These are phyloP conservation scores for Gambelia wislizenii DNA, from an alignment of 2,797 vertebrate species.

Conservation along the genomic window DNA sequence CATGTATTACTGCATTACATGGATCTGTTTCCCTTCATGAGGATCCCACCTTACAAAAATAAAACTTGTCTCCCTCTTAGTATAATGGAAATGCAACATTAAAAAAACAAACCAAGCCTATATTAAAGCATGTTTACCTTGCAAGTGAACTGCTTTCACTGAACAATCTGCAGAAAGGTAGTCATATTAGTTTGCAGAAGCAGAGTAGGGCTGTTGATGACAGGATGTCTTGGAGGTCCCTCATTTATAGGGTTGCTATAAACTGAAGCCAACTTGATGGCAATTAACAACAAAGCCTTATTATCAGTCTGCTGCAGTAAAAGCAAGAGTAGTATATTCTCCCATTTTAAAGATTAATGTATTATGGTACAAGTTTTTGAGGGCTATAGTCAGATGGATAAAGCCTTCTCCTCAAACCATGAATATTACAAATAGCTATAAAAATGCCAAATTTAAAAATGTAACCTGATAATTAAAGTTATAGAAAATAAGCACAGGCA, in stretches of 20 bases:
- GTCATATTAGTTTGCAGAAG: background rate
- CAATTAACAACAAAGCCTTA: too few species aligned
- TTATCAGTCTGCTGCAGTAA: background rate
- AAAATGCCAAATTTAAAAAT: background rate
- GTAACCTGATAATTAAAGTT: background rate
- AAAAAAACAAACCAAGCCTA: background rate
- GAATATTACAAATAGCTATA: background rate
- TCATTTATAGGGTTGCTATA: too few species aligned
- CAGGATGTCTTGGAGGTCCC: too few species aligned
- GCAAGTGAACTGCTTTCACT: background rate
- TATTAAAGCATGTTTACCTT: background rate
- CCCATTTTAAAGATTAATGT: background rate
- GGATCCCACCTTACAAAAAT: background rate
- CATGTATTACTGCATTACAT: background rate
- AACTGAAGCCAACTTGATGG: too few species aligned
- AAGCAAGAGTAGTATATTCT: background rate
- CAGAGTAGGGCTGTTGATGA: too few species aligned
- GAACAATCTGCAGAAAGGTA: background rate
- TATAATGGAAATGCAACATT: background rate
- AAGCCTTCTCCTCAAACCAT: background rate
- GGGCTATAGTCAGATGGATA: background rate
- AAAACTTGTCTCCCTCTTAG: background rate
- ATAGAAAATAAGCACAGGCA: conserved; percentile 7
- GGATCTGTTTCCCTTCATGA: background rate
- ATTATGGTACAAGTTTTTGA: background rate